Base-by-base conservation (phyloP, 1,140 invertebrate species). In the Pachyrhynchus sulphureomaculatus region DNA sequence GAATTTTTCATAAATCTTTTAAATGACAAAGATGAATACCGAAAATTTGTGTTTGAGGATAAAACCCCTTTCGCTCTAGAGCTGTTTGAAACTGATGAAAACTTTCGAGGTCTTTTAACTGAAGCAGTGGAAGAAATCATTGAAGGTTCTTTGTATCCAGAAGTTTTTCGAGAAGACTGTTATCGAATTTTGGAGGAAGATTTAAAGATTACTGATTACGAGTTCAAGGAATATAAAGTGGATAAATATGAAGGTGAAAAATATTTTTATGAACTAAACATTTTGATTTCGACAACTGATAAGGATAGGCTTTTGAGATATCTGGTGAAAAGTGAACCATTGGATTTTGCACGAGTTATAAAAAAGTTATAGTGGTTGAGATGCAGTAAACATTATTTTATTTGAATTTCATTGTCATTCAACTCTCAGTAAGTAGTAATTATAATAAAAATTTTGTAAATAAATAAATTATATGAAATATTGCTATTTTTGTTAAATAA, bases 11-110 rank as follows among this genome's bases (percentile, higher is more conserved):
- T 9, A 15, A 54, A 61, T 3, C 51, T 61, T 18, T 29, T 61
- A 24, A 45, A 45, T 12, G 41, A 61, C 32, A 61, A 61, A 37
- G 59, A 54, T 23, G 13, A 24, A 18, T 61, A 13, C 21, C 53
- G 24, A 29, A 53, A 45, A 21, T 61, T 45, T 48, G 41, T 61
- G 17, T 61, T 61, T 24, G 49, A 0, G 8, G 59, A 61, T 23
- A 61, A 61, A 44, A 37, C 59, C 2, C 59, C 51, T 2, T 61
- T 61, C 32, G 49, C 41, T n/a, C n/a, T 61, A 32, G 32, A 61
- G 24, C 17, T 61, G 20, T 61, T 61, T 20, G 49, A 54, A 18
- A 61, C 26, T 18, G 51, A 61, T 47, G 18, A 8, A 9, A 61
- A 61, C 17, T 61, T 53, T 29, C 53, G 39, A 42, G 32, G 10